Evolutionary conservation across 1,140 invertebrate species (phyloP).

Genomic region (Araneus ventricosus): DNA sequence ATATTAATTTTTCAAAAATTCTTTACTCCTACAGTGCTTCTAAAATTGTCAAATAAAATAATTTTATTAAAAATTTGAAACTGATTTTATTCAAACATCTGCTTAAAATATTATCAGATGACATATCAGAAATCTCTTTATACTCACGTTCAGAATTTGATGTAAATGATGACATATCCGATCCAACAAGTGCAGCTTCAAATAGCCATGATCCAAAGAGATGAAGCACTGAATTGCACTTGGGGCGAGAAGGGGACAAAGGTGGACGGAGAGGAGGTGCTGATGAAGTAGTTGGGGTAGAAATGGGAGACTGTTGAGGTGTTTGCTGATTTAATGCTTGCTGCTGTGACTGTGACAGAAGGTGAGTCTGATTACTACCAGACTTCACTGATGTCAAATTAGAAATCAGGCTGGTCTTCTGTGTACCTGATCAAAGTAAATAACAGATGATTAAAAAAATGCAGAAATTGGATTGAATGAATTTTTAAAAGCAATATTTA

Average conservation of each 20-base stretch:
- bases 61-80: no score
- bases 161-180: conserved; percentile 78
- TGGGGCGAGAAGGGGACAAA: conserved; percentile 84
- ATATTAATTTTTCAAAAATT: no score
- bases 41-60: no score
- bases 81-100: no score
- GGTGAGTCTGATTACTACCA: not conserved
- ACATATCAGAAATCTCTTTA: not conserved
- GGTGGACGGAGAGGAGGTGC: conserved; percentile 69
- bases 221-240: conserved; percentile 96
- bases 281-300: conserved; percentile 74
- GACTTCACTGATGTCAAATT: conserved; percentile 67
- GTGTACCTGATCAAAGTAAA: conserved; percentile 57
- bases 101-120: not conserved
- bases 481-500: no score
- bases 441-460: not conserved
- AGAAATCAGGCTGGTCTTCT: conserved; percentile 64
- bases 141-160: conserved; percentile 74
- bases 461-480: not conserved
- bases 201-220: conserved; percentile 98
- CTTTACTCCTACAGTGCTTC: no score
- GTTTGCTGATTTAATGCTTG: conserved; percentile 74
- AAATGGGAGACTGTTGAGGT: conserved; percentile 75
- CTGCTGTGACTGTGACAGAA: conserved; percentile 61
- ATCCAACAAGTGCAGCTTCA: conserved; percentile 94